A percentile compares a stretch with the other conserved stretches of the same genome.
These are phyloP conservation scores for Agrotis puta DNA, from an alignment of 2,888 invertebrate genomes.

Conservation along the genomic window DNA sequence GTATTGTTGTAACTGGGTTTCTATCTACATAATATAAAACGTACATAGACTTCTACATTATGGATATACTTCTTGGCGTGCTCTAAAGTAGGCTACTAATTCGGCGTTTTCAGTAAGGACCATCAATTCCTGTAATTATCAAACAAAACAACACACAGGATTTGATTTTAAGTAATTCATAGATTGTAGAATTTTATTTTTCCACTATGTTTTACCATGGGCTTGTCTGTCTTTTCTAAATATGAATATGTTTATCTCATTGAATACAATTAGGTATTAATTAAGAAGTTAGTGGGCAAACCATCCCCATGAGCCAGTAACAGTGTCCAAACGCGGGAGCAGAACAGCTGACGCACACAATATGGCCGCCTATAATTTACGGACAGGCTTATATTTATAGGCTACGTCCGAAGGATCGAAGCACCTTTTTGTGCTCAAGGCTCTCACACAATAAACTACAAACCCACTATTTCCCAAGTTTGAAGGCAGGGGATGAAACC, in stretches of 20 bases:
- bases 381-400: constrained; percentile 1
- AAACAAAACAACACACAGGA: neutral
- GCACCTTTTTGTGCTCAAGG: neutral
- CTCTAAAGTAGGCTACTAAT: neutral
- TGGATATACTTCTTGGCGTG: neutral
- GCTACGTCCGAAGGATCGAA: neutral
- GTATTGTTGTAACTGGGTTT: neutral
- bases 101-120: neutral
- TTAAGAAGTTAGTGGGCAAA: neutral
- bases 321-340: constrained; percentile 26
- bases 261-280: neutral
- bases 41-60: neutral
- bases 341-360: constrained; percentile 35
- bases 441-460: neutral
- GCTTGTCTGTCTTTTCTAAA: neutral
- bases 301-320: neutral
- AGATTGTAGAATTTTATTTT: neutral
- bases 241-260: neutral
- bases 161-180: neutral
- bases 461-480: neutral
- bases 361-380: constrained; percentile 5
- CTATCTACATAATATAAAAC: neutral
- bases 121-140: neutral
- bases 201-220: neutral
- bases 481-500: too few species aligned